A percentile compares a stretch with the other conserved stretches of the same genome.
These are phyloP conservation scores for Coracias cyanogaster DNA, from an alignment of 2,797 vertebrate genomes.

Conservation along the genomic window DNA sequence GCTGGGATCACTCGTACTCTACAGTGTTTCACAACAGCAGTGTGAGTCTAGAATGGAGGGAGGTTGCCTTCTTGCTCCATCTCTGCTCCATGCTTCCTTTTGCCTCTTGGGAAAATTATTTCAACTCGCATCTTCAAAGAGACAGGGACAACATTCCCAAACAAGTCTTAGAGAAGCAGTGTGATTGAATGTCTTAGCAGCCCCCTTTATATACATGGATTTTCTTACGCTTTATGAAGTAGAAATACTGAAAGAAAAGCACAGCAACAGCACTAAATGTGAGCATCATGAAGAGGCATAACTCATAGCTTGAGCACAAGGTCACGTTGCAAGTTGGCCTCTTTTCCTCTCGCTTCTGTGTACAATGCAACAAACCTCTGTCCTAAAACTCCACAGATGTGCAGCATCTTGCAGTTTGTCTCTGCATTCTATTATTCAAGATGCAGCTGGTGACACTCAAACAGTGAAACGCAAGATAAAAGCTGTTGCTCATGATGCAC, in stretches of 20 bases:
- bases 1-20: not conserved
- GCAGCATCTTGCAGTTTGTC: not conserved
- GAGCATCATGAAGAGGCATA: not conserved
- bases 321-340: fast-evolving
- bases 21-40: not conserved
- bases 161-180: not conserved
- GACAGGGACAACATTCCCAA: not conserved
- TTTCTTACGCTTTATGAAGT: not conserved
- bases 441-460: not conserved
- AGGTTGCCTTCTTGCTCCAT: not conserved
- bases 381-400: not conserved
- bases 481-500: not conserved
- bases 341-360: not conserved
- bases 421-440: not conserved
- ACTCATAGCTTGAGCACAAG: not conserved
- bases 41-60: fast-evolving
- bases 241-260: not conserved
- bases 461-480: not conserved
- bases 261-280: not conserved
- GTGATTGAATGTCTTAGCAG: not conserved
- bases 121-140: not conserved
- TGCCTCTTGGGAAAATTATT: not conserved
- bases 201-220: not conserved
- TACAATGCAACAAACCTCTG: not conserved
- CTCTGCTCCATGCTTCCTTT: not conserved